Evolutionary conservation across 2,113 vertebrate species (phyloP).

Genomic region (Menura novaehollandiae): DNA sequence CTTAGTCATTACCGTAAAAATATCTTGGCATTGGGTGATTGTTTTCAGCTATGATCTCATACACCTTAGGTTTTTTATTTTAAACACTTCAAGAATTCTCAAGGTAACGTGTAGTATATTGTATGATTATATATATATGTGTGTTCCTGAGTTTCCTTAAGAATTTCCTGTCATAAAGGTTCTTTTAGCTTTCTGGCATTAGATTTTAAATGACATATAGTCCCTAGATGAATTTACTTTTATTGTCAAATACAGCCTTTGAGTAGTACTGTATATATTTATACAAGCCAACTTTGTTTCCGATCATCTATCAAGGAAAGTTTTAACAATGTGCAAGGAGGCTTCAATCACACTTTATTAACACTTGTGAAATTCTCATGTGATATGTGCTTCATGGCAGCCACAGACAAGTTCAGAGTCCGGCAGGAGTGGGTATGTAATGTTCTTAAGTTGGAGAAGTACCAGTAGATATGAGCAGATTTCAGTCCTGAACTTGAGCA

Average conservation of each 20-base stretch:
- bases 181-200: neutral
- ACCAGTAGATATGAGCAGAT: neutral
- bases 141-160: neutral
- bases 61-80: neutral
- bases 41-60: conserved; percentile 5
- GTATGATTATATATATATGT: neutral
- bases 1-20: neutral
- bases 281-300: neutral
- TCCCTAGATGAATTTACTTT: neutral
- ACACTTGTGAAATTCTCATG: neutral
- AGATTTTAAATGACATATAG: neutral
- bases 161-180: neutral
- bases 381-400: neutral
- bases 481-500: neutral
- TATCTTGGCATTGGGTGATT: neutral
- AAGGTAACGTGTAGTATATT: neutral
- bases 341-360: neutral
- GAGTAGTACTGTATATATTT: neutral
- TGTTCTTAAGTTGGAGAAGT: neutral
- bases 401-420: neutral
- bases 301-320: neutral
- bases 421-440: neutral
- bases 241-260: neutral
- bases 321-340: neutral
- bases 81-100: neutral